Conservation (phyloP, 2,888 invertebrate genomes). For the Eupsilia transversa region DNA sequence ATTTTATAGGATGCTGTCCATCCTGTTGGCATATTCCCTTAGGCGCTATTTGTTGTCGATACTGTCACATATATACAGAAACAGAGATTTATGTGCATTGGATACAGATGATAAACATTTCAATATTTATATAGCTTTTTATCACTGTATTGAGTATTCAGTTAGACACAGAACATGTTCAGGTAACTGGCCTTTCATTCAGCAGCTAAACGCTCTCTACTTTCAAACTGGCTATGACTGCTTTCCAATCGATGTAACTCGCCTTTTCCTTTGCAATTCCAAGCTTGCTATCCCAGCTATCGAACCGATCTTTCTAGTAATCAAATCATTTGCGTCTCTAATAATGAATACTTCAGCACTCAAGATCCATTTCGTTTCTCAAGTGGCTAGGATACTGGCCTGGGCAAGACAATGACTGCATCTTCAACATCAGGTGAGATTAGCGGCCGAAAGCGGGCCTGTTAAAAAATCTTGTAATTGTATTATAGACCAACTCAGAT, state of each 20-base stretch:
- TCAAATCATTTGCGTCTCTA: neutral
- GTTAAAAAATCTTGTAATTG: neutral
- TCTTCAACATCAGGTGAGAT: neutral
- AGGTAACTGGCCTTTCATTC: neutral
- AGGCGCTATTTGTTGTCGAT: neutral
- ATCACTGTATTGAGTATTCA: neutral
- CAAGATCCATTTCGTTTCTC: neutral
- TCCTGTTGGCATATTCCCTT: neutral
- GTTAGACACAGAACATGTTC: neutral
- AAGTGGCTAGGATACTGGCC: neutral
- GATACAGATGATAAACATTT: neutral
- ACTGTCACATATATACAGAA: neutral
- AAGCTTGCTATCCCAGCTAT: neutral
- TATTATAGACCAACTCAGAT: neutral
- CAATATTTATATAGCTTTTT: neutral
- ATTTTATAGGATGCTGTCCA: neutral
- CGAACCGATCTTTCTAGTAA: neutral
- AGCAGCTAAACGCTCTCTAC: neutral
- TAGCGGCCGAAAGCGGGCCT: neutral
- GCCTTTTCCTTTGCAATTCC: slow-evolving; percentile 8
- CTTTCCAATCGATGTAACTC: slow-evolving; percentile 3
- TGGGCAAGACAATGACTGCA: too few species aligned
- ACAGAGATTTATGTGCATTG: neutral
- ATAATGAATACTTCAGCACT: too few species aligned
- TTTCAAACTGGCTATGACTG: slow-evolving; percentile 4